These are phyloP conservation scores for Aspidiotus destructor DNA, from an alignment of 2,888 invertebrate species.

Conservation along the genomic window DNA sequence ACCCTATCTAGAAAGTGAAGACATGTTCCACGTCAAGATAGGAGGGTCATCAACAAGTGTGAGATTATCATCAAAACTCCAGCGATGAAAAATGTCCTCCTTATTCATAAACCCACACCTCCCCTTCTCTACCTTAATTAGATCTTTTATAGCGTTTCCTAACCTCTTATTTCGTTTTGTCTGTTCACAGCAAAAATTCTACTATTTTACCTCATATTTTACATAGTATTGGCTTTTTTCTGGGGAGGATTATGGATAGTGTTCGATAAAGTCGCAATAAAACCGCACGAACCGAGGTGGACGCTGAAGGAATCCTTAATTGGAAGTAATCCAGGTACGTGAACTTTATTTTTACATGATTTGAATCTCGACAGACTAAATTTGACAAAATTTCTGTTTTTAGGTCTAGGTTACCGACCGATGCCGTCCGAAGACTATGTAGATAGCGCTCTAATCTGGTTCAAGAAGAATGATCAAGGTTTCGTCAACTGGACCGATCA, in stretches of 20 bases:
- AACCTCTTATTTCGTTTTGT: slow-evolving; percentile 34
- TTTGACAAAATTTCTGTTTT: slow-evolving; percentile 29
- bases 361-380: not conserved
- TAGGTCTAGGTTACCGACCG: slow-evolving; percentile 93
- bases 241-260: slow-evolving; percentile 46
- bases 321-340: slow-evolving; percentile 57
- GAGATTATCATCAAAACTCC: too few relatives aligned
- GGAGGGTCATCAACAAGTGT: too few relatives aligned
- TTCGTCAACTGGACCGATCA: slow-evolving; percentile 69
- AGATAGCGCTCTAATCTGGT: slow-evolving; percentile 94
- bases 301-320: slow-evolving; percentile 67
- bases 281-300: slow-evolving; percentile 44
- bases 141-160: too few relatives aligned
- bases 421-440: slow-evolving; percentile 86
- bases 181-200: slow-evolving; percentile 79
- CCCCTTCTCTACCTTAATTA: too few relatives aligned
- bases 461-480: slow-evolving; percentile 68
- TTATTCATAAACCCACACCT: too few relatives aligned
- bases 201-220: slow-evolving; percentile 93
- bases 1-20: too few relatives aligned
- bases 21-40: too few relatives aligned
- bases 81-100: too few relatives aligned
- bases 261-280: slow-evolving; percentile 18
- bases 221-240: slow-evolving; percentile 82
- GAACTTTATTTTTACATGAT: not conserved